phyloP scores from a whole-genome alignment of 2,113 vertebrate genomes.

The Maccullochella peelii region DNA sequence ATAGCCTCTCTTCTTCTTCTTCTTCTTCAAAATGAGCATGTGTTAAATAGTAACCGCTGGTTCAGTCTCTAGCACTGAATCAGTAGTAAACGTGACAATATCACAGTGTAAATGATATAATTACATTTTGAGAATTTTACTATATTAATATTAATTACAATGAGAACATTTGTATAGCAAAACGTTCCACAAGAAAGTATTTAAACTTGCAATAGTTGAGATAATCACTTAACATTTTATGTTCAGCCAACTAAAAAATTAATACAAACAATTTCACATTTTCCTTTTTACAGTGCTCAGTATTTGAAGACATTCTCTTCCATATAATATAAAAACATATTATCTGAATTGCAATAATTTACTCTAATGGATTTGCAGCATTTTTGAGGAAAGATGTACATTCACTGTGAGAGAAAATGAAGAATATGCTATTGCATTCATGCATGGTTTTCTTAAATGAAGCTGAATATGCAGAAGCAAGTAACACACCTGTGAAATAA shows the following conservation, averaged over 20 bases:
- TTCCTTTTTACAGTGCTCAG: background rate
- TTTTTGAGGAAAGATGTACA: background rate
- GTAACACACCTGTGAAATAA: background rate
- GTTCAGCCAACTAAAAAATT: background rate
- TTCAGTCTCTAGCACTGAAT: too few relatives aligned
- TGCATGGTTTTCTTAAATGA: constrained; percentile 38
- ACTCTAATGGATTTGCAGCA: background rate
- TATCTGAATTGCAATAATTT: background rate
- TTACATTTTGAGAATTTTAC: background rate
- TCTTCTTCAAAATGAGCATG: background rate
- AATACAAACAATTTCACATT: background rate
- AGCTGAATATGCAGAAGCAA: background rate
- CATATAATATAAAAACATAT: background rate
- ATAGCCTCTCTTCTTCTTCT: too few relatives aligned
- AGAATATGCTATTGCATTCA: constrained; percentile 30
- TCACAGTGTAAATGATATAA: too few relatives aligned
- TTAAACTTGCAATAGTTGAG: background rate
- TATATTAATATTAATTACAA: background rate
- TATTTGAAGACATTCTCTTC: background rate
- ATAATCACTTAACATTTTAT: background rate
- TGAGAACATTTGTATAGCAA: background rate
- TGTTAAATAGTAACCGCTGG: too few relatives aligned
- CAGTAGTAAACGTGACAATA: too few relatives aligned
- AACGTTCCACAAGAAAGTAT: background rate
- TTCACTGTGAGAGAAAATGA: constrained; percentile 3